A percentile compares a stretch with the other conserved stretches of the same genome.
Evolutionary conservation across 2,888 invertebrate species (phyloP).

Genomic region (Periphyllus acericola): DNA sequence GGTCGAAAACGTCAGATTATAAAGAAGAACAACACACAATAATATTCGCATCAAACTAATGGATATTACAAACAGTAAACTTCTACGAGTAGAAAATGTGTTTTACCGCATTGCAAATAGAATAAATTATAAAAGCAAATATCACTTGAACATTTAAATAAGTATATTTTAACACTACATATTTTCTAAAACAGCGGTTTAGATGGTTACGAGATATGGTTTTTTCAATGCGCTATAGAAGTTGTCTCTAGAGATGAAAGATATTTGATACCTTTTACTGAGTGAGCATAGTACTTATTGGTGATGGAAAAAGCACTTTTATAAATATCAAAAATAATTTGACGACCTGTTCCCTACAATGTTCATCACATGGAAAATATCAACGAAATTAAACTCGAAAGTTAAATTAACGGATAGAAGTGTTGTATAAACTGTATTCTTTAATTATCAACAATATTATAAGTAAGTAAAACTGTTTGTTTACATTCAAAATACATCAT

Average conservation of each 20-base stretch:
- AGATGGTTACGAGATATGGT: neutral
- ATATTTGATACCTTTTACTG: constrained; percentile 17
- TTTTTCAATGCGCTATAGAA: neutral
- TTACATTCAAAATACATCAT: neutral
- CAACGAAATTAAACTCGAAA: no score
- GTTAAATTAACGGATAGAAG: no score
- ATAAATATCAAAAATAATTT: constrained; percentile 13
- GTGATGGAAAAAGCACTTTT: neutral
- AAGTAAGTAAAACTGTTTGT: no score
- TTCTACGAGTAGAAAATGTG: neutral
- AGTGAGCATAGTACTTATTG: neutral
- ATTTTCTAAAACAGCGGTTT: neutral
- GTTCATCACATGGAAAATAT: no score
- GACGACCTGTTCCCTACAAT: neutral
- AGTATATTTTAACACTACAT: neutral
- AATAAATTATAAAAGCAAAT: neutral
- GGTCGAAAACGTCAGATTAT: neutral
- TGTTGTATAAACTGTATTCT: no score
- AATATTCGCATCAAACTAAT: neutral
- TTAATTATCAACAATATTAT: no score
- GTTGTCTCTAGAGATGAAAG: constrained; percentile 1
- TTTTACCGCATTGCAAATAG: neutral
- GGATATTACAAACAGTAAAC: neutral
- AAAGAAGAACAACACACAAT: neutral
- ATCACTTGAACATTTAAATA: neutral